These are phyloP conservation scores for Sula dactylatra DNA, from an alignment of 2,113 vertebrate genomes.

Conservation along the genomic window DNA sequence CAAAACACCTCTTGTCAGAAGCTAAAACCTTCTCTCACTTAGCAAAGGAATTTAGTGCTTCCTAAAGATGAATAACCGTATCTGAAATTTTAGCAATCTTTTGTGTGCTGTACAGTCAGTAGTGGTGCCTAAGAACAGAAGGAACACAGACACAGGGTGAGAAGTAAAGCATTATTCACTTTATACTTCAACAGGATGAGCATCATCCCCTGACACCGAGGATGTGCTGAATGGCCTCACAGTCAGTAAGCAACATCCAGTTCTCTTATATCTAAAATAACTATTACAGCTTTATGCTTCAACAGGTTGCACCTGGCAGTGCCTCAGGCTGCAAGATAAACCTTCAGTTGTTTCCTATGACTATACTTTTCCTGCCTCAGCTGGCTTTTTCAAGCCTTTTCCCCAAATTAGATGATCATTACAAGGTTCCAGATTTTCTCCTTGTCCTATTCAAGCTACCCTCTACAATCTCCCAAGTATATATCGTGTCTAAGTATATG, in stretches of 20 bases:
- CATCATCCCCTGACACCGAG: not conserved
- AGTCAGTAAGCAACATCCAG: not conserved
- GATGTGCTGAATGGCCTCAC: not conserved
- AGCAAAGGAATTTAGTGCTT: not conserved
- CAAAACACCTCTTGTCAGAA: not conserved
- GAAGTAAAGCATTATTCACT: not conserved
- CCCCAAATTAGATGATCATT: not conserved
- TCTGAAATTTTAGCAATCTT: not conserved
- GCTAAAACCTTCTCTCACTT: not conserved
- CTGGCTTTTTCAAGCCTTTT: not conserved
- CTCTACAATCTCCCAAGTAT: not conserved
- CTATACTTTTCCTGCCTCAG: not conserved
- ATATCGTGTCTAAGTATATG: not conserved
- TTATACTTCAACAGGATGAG: not conserved
- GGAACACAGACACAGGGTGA: not conserved
- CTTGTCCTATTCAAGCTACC: not conserved
- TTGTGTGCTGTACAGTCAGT: not conserved
- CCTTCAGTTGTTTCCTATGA: not conserved
- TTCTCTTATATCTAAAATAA: not conserved
- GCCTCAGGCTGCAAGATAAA: not conserved
- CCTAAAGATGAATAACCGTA: not conserved
- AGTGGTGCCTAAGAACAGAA: not conserved
- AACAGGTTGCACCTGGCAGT: not conserved
- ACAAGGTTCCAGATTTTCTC: not conserved
- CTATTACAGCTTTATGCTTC: not conserved